A percentile compares a stretch with the other conserved stretches of the same genome.
Evolutionary conservation across 2,113 vertebrate genomes (phyloP).

Genomic region (Chunga burmeisteri): DNA sequence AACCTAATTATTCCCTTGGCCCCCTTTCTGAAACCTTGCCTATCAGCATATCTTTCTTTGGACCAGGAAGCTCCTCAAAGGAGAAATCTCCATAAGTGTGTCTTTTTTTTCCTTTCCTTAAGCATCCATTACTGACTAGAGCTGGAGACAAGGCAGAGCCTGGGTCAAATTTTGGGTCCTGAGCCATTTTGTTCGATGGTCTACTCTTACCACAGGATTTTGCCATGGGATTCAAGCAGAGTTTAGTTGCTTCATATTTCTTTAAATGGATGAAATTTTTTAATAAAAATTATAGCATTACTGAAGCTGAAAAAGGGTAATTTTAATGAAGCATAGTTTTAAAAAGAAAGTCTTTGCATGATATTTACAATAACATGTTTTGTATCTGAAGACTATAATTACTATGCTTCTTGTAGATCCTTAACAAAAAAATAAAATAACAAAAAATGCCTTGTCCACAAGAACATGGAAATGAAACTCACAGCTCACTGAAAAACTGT

Average conservation of each 20-base stretch:
- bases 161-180: not conserved
- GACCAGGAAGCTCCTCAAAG: not conserved
- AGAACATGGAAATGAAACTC: not conserved
- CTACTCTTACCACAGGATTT: not conserved
- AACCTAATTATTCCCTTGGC: not conserved
- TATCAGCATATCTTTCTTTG: not conserved
- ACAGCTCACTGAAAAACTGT: not conserved
- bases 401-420: not conserved
- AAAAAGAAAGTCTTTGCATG: not conserved
- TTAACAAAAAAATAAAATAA: not conserved
- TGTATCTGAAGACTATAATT: not conserved
- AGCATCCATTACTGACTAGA: not conserved
- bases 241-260: not conserved
- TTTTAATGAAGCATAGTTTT: not conserved
- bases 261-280: not conserved
- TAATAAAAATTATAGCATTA: not conserved
- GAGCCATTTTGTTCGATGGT: not conserved
- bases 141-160: not conserved
- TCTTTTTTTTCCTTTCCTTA: not conserved
- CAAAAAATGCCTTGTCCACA: accelerated
- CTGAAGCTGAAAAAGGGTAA: not conserved
- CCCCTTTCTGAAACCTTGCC: not conserved
- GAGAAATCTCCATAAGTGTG: accelerated
- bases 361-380: not conserved
- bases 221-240: not conserved